Evolutionary conservation across 2,888 invertebrate species (phyloP), one percentile per base, ranked within the genome.

Genomic region (Crossocerus cetratus): DNA sequence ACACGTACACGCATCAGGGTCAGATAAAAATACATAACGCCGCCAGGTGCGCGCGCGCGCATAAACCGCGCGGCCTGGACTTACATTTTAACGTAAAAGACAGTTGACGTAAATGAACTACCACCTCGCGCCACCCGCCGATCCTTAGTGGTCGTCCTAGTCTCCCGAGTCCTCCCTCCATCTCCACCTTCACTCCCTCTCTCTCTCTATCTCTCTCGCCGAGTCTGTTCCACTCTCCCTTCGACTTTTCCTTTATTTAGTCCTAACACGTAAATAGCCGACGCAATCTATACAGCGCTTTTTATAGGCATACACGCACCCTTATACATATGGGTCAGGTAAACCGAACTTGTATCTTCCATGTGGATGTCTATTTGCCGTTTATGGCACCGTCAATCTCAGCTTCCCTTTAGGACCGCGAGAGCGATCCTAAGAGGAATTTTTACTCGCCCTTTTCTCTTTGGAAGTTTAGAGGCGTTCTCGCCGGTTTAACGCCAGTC

Each of bases 1-100:
- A 42, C 13, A n/a, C 32, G 32, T 43, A 57, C 42, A 57, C 21
- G 22, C 45, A 55, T 42, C 44, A 64, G 64, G 65, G 49, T 53
- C 62, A 42, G 54, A 65, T 61, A 74, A 77, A 77, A 78, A 67
- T 69, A 63, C 62, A 59, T 32, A 32, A 32, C 32, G 8, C 32
- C 32, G 32, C 23, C 1, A 8, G 4, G 23, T 5, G 23, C 23
- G 32, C 32, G 16, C 49, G 16, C 49, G 49, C 42, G n/a, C 45
- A 56, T 42, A 43, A 55, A 22, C 64, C 65, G 57, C 69, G 65
- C 69, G 73, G 77, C 56, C 65, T 58, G 67, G 66, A 67, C 72
- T 73, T 77, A 54, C 58, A 60, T 62, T 64, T 74, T 69, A 56
- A 62, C 58, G 58, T n/a, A 60, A 74, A 75, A 69, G 61, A 56